Percentiles rank a stretch among this genome's conserved stretches.
Evolutionary conservation across 2,113 vertebrate genomes (phyloP).

Genomic region (Emydura subglobosa): DNA sequence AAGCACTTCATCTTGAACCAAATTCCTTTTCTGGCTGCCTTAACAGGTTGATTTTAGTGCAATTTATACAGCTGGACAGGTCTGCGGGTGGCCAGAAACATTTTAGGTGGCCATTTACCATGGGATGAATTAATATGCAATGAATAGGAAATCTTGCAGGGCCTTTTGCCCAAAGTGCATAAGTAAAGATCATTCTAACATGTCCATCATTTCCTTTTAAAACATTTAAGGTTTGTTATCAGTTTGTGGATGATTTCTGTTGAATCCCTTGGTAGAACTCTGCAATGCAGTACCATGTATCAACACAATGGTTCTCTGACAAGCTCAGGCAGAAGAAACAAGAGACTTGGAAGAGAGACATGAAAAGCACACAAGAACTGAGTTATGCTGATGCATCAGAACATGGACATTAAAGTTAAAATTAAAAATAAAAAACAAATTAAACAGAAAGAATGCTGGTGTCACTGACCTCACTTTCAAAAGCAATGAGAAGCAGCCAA

Average conservation of each 20-base stretch:
- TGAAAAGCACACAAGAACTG: background rate
- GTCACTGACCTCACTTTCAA: background rate
- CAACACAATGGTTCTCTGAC: slow-evolving; percentile 2
- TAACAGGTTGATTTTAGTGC: slow-evolving; percentile 44
- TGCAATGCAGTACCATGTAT: slow-evolving; percentile 19
- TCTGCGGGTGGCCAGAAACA: slow-evolving; percentile 42
- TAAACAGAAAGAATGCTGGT: background rate
- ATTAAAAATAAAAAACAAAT: background rate
- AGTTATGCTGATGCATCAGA: slow-evolving; percentile 5
- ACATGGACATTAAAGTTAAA: background rate
- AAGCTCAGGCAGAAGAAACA: slow-evolving; percentile 31
- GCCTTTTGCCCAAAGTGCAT: background rate
- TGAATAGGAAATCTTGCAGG: background rate
- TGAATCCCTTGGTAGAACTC: background rate
- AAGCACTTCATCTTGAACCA: slow-evolving; percentile 8
- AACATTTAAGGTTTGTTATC: background rate
- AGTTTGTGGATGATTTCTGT: background rate
- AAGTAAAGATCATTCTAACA: background rate
- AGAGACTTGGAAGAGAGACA: slow-evolving; percentile 3
- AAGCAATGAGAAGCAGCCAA: background rate
- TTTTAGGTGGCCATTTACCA: slow-evolving; percentile 30
- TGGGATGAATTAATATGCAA: slow-evolving; percentile 3
- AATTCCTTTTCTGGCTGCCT: slow-evolving; percentile 48
- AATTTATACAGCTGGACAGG: slow-evolving; percentile 52
- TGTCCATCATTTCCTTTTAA: background rate